Percentiles rank a stretch among this genome's conserved stretches.
Evolutionary conservation across 2,113 vertebrate genomes (phyloP).

Genomic region (Pollimyrus isidori): DNA sequence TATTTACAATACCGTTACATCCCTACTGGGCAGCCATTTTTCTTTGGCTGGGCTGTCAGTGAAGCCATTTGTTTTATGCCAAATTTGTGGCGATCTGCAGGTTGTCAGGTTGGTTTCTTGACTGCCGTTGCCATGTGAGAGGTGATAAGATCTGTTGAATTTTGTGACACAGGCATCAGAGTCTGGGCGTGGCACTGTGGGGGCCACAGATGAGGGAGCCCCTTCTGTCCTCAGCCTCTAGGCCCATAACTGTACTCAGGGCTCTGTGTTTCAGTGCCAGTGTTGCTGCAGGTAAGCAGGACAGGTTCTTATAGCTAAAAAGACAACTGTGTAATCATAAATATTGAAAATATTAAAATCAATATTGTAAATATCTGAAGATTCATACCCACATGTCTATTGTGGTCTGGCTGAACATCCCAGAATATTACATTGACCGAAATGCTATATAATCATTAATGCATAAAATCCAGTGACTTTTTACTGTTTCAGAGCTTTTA

Average conservation of each 20-base stretch:
- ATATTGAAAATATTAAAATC: background rate
- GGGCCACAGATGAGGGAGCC: background rate
- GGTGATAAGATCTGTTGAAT: background rate
- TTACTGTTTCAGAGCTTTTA: background rate
- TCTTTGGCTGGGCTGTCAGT: background rate
- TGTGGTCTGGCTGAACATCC: background rate
- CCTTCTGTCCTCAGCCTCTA: background rate
- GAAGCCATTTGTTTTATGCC: background rate
- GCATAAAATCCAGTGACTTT: background rate
- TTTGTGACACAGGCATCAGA: background rate
- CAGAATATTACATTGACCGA: background rate
- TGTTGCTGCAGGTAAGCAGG: constrained; percentile 39
- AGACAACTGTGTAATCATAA: background rate
- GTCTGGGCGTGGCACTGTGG: background rate
- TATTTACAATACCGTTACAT: no score
- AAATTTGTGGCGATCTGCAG: background rate
- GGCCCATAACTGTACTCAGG: constrained; percentile 13
- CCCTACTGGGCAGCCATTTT: background rate
- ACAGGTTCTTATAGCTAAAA: background rate
- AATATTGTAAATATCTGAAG: background rate
- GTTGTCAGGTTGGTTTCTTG: background rate
- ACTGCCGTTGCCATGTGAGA: background rate
- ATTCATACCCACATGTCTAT: background rate
- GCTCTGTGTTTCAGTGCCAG: constrained; percentile 27
- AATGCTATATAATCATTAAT: background rate